Evolutionary conservation across 2,888 invertebrate genomes (phyloP), one percentile per base, ranked within the genome.

Genomic region (Xanthorhoe spadicearia): DNA sequence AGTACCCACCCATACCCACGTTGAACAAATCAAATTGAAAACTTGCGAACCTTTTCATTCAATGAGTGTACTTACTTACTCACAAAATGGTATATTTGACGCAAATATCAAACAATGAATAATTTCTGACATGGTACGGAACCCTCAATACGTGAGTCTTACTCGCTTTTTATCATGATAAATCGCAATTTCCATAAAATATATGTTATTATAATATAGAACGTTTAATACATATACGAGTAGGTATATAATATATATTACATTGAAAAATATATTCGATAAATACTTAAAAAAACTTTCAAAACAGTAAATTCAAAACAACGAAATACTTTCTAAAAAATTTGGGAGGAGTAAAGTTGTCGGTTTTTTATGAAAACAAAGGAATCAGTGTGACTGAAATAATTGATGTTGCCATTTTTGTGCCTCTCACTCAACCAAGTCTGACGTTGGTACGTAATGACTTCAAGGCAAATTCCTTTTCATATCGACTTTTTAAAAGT

Each of bases 401-500:
- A 43, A 43, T 13, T 13, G 13, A 2, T 43, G 38, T 13, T 38
- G 10, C 35, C 10, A 38, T 38, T 38, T 38, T 2, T n/a, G n/a
- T n/a, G n/a, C n/a, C n/a, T 38, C 9, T 8, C 35, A 1, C 6
- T 6, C 35, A 10, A 38, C 35, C 38, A 13, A 43, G 38, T 13
- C 38, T 9, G 35, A 35, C 8, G 7, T 38, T 10, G 13, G 13
- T 10, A 38, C 38, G 10, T 43, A 4, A 43, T 13, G 38, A 13
- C 3, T 43, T 43, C 32, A 32, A 32, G 32, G 32, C 32, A 7
- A 32, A 32, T 32, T 32, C 5, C 32, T 43, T 43, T n/a, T 56
- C 15, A 9, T 28, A 17, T n/a, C 0, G 38, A 56, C 43, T 56
- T 38, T 61, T 54, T 23, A 2, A 61, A 58, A 64, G 46, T 48